These are phyloP conservation scores for Scartelaos histophorus DNA, from an alignment of 2,113 vertebrate genomes.

Conservation along the genomic window DNA sequence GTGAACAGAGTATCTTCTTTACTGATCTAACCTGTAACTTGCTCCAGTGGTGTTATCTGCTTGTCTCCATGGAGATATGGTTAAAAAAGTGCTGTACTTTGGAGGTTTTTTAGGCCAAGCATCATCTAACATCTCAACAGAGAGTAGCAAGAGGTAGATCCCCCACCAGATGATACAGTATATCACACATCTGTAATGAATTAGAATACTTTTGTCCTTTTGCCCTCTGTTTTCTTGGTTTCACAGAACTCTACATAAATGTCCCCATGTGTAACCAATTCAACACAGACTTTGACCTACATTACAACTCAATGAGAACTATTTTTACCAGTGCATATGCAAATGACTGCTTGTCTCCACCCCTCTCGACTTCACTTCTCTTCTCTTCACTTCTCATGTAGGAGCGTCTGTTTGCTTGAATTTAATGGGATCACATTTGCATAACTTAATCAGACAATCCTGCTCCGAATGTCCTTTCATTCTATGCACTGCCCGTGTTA, in stretches of 20 bases:
- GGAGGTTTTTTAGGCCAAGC: neutral
- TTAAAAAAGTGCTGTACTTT: neutral
- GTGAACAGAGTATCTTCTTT: too few relatives aligned
- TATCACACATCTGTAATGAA: too few relatives aligned
- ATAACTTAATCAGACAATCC: constrained; percentile 42
- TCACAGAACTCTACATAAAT: neutral
- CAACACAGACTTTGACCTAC: constrained; percentile 7
- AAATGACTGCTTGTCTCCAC: neutral
- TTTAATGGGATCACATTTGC: constrained; percentile 36
- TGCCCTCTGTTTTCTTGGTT: neutral
- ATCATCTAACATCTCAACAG: neutral
- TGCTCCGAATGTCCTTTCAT: constrained; percentile 33
- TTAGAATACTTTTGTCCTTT: neutral
- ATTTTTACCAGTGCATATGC: neutral
- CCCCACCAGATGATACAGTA: too few relatives aligned
- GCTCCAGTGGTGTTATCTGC: too few relatives aligned
- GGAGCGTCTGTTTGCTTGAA: constrained; percentile 18
- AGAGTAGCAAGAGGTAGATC: neutral
- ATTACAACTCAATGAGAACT: constrained; percentile 7
- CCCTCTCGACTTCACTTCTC: neutral
- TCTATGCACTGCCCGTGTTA: constrained; percentile 33
- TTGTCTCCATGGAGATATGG: neutral
- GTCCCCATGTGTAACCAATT: neutral
- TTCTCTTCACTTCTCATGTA: neutral
- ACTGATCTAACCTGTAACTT: too few relatives aligned